Base-by-base conservation (phyloP, 2,888 invertebrate species). In the Drosophila bunnanda region DNA sequence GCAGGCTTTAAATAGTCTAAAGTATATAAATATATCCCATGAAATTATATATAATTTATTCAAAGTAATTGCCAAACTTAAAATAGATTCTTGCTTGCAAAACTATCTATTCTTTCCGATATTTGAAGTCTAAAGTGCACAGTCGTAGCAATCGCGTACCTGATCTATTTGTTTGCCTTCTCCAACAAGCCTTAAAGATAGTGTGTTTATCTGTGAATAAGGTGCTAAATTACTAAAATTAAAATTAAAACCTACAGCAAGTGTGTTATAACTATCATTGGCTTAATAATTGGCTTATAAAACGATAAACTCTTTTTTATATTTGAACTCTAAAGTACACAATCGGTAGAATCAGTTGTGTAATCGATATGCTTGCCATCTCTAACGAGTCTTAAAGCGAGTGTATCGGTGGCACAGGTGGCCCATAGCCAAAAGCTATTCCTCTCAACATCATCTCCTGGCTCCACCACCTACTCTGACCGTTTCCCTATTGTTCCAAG, bases 381-480 rank as follows among this genome's bases (percentile, higher is more conserved):
- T 20, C 50, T 52, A 34, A 52, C 10, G 6, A 15, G 2, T 9
- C 6, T 13, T 15, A 20, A 17, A 20, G 22, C 36, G 32, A 36
- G 44, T 59, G 53, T 54, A 44, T 25, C 44, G 44, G 32, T 65
- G 65, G 67, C 56, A 88, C 88, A 86, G 86, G 88, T 83, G 82
- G 82, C 88, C 86, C 86, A 88, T 62, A 86, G 88, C 88, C 70
- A 48, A 60, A 70, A 53, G 60, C 58, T 43, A 69, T 69, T 66
- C 13, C 54, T 20, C n/a, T 20, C 8, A 20, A 41, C 36, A 59
- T 59, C 32, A 39, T 12, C 46, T 28, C 13, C 20, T 20, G 13
- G 43, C 20, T n/a, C 46, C 38, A 25, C 22, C 57, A n/a, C 28
- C 17, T 15, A 4, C 44, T n/a, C 34, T 32, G 20, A 20, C 36